Conservation (phyloP, 2,113 vertebrate species). For the Zosterops hypoxanthus region DNA sequence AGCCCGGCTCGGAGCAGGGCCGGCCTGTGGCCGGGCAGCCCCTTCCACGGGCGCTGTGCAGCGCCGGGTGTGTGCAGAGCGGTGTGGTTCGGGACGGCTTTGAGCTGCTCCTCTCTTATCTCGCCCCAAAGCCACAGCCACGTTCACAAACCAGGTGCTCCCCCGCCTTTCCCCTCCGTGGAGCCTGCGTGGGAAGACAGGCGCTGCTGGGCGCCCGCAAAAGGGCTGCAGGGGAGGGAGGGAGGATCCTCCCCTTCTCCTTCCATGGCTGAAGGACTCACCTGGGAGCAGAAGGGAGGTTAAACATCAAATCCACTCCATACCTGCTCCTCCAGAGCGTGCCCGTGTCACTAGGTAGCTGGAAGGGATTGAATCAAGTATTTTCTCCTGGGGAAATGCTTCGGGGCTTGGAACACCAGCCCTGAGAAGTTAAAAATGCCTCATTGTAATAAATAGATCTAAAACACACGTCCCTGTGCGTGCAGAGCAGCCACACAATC, state of each 20-base stretch:
- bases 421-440: neutral
- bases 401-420: neutral
- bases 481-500: neutral
- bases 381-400: neutral
- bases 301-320: neutral
- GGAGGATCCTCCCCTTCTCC: slow-evolving; percentile 27
- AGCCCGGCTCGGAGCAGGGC: neutral
- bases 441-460: neutral
- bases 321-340: neutral
- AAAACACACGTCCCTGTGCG: neutral
- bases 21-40: neutral
- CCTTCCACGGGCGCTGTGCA: neutral
- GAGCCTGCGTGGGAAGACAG: slow-evolving; percentile 64
- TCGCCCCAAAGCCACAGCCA: slow-evolving; percentile 49
- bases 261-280: neutral
- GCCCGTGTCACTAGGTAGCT: neutral
- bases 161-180: slow-evolving; percentile 27
- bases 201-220: neutral
- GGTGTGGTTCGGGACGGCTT: neutral
- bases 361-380: neutral
- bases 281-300: neutral
- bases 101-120: slow-evolving; percentile 57
- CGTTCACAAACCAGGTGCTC: slow-evolving; percentile 38
- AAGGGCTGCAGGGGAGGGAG: neutral
- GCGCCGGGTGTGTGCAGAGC: neutral